These are phyloP conservation scores for Hoplodrina blanda DNA, from an alignment of 2,888 invertebrate species.

Conservation along the genomic window DNA sequence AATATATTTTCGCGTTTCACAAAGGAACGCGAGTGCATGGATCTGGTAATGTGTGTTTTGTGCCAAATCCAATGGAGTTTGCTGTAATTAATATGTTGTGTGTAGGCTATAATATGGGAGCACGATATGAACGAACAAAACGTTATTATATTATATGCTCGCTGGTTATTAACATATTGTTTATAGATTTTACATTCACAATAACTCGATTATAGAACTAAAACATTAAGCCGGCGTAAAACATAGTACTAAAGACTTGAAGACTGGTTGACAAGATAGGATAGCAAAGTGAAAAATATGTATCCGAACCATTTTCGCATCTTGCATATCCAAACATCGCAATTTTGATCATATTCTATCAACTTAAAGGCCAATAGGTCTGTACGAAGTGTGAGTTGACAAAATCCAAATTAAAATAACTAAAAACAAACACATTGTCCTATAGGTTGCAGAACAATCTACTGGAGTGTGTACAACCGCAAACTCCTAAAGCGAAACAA, in stretches of 20 bases:
- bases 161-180: too few relatives aligned
- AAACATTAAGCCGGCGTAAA: too few relatives aligned
- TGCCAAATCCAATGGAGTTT: slow-evolving; percentile 37
- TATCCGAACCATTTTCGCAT: too few relatives aligned
- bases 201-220: too few relatives aligned
- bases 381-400: neutral
- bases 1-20: slow-evolving; percentile 48
- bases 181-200: too few relatives aligned
- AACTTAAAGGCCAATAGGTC: neutral
- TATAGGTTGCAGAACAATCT: slow-evolving; percentile 1
- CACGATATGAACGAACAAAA: neutral
- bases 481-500: slow-evolving; percentile 30
- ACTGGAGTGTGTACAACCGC: slow-evolving; percentile 14
- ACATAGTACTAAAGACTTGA: too few relatives aligned
- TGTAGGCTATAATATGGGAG: neutral
- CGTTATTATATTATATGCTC: neutral
- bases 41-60: slow-evolving; percentile 39
- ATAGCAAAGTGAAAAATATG: too few relatives aligned
- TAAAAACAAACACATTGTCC: slow-evolving; percentile 10
- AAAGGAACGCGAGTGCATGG: slow-evolving; percentile 31
- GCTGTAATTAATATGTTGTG: slow-evolving; percentile 38
- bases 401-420: slow-evolving; percentile 8
- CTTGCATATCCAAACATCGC: too few relatives aligned
- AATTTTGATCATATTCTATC: neutral
- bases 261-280: too few relatives aligned